Evolutionary conservation across 2,797 vertebrate species (phyloP).

Genomic region (Sphenodon punctatus): DNA sequence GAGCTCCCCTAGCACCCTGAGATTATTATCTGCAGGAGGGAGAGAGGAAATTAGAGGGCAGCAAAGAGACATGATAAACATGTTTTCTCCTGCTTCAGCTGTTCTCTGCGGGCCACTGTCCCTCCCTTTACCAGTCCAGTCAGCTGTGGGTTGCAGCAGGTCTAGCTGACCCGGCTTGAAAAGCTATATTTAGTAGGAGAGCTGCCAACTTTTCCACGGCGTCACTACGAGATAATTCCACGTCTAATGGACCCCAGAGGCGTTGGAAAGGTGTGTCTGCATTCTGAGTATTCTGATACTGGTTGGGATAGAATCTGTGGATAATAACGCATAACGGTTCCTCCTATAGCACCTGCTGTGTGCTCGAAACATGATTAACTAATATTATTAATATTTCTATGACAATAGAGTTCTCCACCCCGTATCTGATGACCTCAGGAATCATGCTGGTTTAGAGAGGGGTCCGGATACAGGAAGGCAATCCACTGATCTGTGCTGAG

Average conservation of each 20-base stretch:
- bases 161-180: neutral
- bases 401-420: too few relatives aligned
- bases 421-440: too few relatives aligned
- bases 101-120: neutral
- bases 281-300: constrained; percentile 42
- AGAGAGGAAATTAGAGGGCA: neutral
- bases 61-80: neutral
- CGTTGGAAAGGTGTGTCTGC: fast-evolving
- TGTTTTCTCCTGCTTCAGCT: neutral
- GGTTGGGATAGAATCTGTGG: too few relatives aligned
- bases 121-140: neutral
- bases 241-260: fast-evolving
- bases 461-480: too few relatives aligned
- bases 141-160: fast-evolving
- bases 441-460: too few relatives aligned
- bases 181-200: constrained; percentile 39
- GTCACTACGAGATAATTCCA: neutral
- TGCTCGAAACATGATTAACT: too few relatives aligned
- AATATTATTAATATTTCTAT: too few relatives aligned
- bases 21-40: neutral
- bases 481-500: too few relatives aligned
- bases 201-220: constrained; percentile 23
- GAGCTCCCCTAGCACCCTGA: neutral
- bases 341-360: too few relatives aligned
- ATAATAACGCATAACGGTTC: too few relatives aligned